These are phyloP conservation scores for Fragum whitleyi DNA, from an alignment of 2,888 invertebrate species.

Conservation along the genomic window DNA sequence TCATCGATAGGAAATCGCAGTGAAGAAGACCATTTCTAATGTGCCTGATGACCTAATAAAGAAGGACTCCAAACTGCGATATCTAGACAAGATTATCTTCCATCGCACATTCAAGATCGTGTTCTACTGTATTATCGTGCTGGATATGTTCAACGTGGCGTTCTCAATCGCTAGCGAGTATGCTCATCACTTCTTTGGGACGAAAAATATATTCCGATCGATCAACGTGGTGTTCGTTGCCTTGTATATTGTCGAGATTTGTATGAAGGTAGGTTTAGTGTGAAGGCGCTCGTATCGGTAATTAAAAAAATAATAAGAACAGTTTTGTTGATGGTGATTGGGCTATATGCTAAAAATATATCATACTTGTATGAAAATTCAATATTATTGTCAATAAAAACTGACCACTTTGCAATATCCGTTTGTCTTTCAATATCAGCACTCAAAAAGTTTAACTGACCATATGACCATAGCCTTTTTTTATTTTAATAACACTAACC, in stretches of 20 bases:
- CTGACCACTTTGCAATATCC: too few species aligned
- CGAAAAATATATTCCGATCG: slow-evolving; percentile 62
- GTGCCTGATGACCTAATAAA: slow-evolving; percentile 42
- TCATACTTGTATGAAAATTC: too few species aligned
- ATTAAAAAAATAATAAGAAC: background rate
- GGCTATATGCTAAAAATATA: too few species aligned
- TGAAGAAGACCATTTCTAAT: slow-evolving; percentile 50
- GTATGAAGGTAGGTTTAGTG: slow-evolving; percentile 72
- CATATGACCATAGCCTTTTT: too few species aligned
- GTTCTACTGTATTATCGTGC: slow-evolving; percentile 69
- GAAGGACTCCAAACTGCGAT: slow-evolving; percentile 42
- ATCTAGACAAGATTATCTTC: slow-evolving; percentile 52
- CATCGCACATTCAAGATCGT: slow-evolving; percentile 68
- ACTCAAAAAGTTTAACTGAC: too few species aligned
- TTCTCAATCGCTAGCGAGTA: slow-evolving; percentile 68
- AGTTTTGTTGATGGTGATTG: too few species aligned
- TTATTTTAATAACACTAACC: too few species aligned
- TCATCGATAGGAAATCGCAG: slow-evolving; percentile 30
- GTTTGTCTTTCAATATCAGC: too few species aligned
- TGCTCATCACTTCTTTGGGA: slow-evolving; percentile 50
- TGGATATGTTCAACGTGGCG: slow-evolving; percentile 74
- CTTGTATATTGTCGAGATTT: slow-evolving; percentile 76
- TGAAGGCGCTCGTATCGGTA: background rate
- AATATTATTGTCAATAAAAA: too few species aligned
- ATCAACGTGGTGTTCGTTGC: slow-evolving; percentile 73